Evolutionary conservation across 2,797 vertebrate genomes (phyloP).

Genomic region (Distichodus sexfasciatus): DNA sequence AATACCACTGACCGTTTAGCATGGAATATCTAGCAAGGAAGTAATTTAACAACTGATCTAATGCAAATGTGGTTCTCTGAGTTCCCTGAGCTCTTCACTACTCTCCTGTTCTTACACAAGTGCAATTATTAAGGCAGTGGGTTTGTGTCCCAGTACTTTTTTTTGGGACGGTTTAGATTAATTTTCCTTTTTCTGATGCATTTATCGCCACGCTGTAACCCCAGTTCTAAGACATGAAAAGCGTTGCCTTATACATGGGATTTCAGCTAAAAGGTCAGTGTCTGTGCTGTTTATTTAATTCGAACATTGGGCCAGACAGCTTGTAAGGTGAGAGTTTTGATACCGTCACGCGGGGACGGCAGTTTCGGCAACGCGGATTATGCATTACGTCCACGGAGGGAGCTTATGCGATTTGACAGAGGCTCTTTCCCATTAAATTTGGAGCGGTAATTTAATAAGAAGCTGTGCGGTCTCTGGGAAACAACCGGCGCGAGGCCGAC

Average conservation of each 20-base stretch:
- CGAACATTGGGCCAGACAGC: not conserved
- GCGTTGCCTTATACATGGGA: not conserved
- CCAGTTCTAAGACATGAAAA: no score
- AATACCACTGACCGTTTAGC: no score
- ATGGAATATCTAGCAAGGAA: no score
- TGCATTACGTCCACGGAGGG: not conserved
- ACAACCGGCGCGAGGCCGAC: not conserved
- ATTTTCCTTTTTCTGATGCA: no score
- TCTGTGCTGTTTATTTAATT: conserved; percentile 6
- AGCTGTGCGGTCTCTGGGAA: not conserved
- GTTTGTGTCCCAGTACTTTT: no score
- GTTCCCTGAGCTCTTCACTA: no score
- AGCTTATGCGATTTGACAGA: not conserved
- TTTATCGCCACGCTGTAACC: no score
- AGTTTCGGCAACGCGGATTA: not conserved
- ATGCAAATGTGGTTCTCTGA: no score
- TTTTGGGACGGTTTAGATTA: no score
- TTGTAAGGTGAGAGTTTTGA: not conserved
- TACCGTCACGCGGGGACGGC: not conserved
- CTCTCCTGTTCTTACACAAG: no score
- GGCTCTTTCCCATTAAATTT: not conserved
- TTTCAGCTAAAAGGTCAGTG: not conserved
- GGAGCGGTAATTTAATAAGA: conserved; percentile 17
- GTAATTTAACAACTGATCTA: no score
- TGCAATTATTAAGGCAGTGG: no score